Base-by-base conservation (phyloP, 2,113 vertebrate genomes). In the Phylloscopus whistleri region DNA sequence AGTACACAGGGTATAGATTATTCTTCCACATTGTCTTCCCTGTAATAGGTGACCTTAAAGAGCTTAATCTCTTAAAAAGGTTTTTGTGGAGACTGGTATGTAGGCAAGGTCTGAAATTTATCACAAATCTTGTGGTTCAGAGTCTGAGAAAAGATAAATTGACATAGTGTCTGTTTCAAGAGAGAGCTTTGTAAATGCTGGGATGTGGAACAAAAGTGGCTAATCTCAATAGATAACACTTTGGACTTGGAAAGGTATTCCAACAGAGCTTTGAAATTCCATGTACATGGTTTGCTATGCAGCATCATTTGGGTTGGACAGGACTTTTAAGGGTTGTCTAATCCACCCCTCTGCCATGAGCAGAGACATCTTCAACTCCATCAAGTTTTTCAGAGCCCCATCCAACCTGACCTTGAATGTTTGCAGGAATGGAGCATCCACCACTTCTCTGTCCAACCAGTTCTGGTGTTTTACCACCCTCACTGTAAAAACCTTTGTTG, bases 251-350 rank as follows among this genome's bases (percentile, higher is more conserved):
- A 41, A 80, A 78, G 9, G 1, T 69, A 26, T 69, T 84, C 22
- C 55, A 84, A 41, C 1, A 44, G 19, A 74, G 11, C 10, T 84
- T 77, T 46, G 51, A 84, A 93, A 75, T 75, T 67, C 20, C 9
- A 18, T 0, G 1, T 46, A 7, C 3, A 2, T 33, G 37, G 2
- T 37, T 87, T 1, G 0, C 9, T 10, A 6, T n/a, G 30, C 16
- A 63, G 44, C 21, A 44, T 22, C 6, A 3, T 77, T 62, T 76
- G 22, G 26, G 12, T 33, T 41, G 35, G 21, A 69, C 15, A 2
- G 18, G 18, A 33, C 6, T 4, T 62, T 48, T 31, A 55, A 67
- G 27, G 1, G 10, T 27, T 41, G 10, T 49, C 21, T 48, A 31
- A 68, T 60, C 30, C 20, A 52, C 4, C 2, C 20, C 3, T 4